Evolutionary conservation across 1,140 invertebrate genomes (phyloP).

Genomic region (Zaprionus gabonicus): DNA sequence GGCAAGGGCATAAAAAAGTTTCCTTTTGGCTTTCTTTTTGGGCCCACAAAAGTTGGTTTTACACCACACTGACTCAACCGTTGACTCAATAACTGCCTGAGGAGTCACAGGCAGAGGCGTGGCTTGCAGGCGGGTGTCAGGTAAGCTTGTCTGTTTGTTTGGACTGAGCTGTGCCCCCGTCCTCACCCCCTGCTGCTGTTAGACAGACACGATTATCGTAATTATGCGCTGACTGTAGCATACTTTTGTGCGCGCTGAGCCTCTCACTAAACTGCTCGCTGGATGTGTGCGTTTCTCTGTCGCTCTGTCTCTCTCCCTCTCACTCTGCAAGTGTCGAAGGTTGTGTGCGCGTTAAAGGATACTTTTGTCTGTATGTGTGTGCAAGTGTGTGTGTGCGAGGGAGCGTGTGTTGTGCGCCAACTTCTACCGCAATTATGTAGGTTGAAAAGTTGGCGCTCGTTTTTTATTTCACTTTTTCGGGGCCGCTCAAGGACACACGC

Average conservation of each 20-base stretch:
- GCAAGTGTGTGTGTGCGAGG: constrained; percentile 32
- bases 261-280: constrained; percentile 51
- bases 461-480: constrained; percentile 62
- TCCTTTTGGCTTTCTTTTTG: constrained; percentile 58
- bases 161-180: constrained; percentile 9
- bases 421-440: constrained; percentile 81
- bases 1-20: constrained; percentile 73
- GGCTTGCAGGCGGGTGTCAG: constrained; percentile 15
- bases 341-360: constrained; percentile 43
- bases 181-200: constrained; percentile 30
- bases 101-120: constrained; percentile 20
- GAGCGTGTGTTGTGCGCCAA: constrained; percentile 53
- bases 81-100: constrained; percentile 75
- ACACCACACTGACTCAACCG: constrained; percentile 66
- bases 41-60: constrained; percentile 72
- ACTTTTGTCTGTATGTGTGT: constrained; percentile 23
- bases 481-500: constrained; percentile 67
- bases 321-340: background rate
- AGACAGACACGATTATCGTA: constrained; percentile 82
- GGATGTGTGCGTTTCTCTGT: constrained; percentile 24
- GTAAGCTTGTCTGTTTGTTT: constrained; percentile 32
- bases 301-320: constrained; percentile 9
- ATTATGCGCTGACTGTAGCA: constrained; percentile 79
- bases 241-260: constrained; percentile 72
- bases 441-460: constrained; percentile 71